Evolutionary conservation across 64 coral and sea anemone genomes (phyloP).

Genomic region (Catalaphyllia jardinei): DNA sequence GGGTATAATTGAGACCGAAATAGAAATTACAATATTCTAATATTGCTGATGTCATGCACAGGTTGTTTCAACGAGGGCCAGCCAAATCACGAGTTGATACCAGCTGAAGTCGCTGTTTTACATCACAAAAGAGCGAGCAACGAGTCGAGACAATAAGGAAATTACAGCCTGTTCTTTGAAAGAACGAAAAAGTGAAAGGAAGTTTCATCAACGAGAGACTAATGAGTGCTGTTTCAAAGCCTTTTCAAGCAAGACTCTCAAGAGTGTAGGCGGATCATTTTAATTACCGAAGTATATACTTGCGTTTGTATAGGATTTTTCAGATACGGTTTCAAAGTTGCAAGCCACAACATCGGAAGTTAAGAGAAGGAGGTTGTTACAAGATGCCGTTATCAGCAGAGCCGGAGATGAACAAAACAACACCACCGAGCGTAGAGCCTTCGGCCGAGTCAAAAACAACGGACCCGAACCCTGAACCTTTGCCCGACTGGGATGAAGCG

Average conservation of each 20-base stretch:
- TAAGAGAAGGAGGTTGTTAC: neutral
- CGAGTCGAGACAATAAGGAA: neutral
- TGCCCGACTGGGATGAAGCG: conserved; percentile 68
- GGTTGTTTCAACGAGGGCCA: neutral
- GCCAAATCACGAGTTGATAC: neutral
- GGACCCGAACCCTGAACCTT: conserved; percentile 60
- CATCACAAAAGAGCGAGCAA: conserved; percentile 8
- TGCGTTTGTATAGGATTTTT: too few relatives aligned
- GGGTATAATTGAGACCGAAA: neutral
- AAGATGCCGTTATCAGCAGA: conserved; percentile 3
- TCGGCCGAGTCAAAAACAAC: neutral
- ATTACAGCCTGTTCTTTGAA: neutral
- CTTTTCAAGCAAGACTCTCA: too few relatives aligned
- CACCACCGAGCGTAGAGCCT: neutral
- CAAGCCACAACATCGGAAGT: neutral
- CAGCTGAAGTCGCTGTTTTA: neutral
- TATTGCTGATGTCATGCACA: conserved; percentile 18
- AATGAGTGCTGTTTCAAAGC: neutral
- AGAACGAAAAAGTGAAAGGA: neutral
- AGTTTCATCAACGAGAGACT: neutral
- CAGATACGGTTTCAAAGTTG: neutral
- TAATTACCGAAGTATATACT: neutral
- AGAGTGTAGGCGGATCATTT: neutral
- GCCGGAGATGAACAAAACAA: neutral
- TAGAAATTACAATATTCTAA: neutral